Base-by-base conservation (phyloP, 92 coral and sea anemone genomes). In the Palythoa grandis region DNA sequence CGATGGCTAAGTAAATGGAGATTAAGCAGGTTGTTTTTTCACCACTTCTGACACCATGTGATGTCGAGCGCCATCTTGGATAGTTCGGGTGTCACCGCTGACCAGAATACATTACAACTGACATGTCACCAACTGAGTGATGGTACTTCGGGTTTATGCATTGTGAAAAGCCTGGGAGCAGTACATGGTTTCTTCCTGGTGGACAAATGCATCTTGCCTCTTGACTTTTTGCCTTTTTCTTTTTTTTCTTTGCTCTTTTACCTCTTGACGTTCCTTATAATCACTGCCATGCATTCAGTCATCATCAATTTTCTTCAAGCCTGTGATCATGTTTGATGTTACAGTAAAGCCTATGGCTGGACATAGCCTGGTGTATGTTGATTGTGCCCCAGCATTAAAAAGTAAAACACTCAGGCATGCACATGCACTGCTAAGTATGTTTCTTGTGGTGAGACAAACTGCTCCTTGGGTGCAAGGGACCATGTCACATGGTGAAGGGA, bases 121-220 rank as follows among this genome's bases (percentile, higher is more conserved):
- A n/a, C n/a, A n/a, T n/a, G n/a, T 54, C 60, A 54, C 12, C 60
- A 54, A 54, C 60, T 54, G 60, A 54, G 60, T 54, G 70, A 65
- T 23, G 11, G 13, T 47, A 23, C 65, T 60, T 24, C 29, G 54
- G 54, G 39, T 48, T 68, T 72, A 50, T 11, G 48, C 68, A 6
- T 43, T 73, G 37, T 92, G 78, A 65, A 92, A 88, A 12, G 76
- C 90, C 85, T 89, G 90, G 16, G 94, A 92, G 52, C 79, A 72
- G 76, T 92, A 86, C 38, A 67, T 74, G 57, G 82, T 67, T 23
- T 86, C 87, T 72, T 88, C 94, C 14, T 77, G 76, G 68, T 92
- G 95, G 1, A 87, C 89, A 82, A 92, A 88, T 47, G 90, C 95
- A 80, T 92, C 93, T 24, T 88, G 87, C 75, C 65, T 79, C n/a